Evolutionary conservation across 2,113 vertebrate genomes (phyloP).

Genomic region (Brachyhypopomus occidentalis): DNA sequence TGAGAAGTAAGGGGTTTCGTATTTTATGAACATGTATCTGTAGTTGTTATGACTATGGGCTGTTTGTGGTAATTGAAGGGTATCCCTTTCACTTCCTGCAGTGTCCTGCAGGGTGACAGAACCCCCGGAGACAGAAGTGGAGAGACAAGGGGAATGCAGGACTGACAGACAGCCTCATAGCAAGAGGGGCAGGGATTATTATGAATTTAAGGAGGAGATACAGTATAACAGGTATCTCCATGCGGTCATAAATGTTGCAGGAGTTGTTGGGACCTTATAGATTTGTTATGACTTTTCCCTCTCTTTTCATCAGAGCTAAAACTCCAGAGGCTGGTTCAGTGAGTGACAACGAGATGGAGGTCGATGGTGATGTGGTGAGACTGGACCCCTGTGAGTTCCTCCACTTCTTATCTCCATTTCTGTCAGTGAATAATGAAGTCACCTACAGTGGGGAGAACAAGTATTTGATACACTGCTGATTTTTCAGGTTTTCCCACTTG

Average conservation of each 20-base stretch:
- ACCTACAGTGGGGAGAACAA: no score
- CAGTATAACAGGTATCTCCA: conserved; percentile 82
- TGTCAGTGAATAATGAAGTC: not conserved
- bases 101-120: not conserved
- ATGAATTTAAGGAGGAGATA: conserved; percentile 91
- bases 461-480: no score
- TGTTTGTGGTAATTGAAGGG: not conserved
- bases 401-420: not conserved
- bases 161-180: conserved; percentile 67
- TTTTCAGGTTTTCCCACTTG: no score
- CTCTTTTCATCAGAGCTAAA: conserved; percentile 74
- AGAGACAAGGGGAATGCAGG: conserved; percentile 58
- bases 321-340: conserved; percentile 75
- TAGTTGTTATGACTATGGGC: no score
- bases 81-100: not conserved
- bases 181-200: conserved; percentile 77
- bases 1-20: not conserved
- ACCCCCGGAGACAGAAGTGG: not conserved
- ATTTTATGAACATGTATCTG: not conserved
- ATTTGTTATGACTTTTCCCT: not conserved
- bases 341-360: conserved; percentile 69
- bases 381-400: conserved; percentile 79
- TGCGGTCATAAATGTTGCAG: not conserved
- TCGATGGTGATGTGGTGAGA: conserved; percentile 75
- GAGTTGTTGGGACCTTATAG: not conserved